Base-by-base conservation (phyloP, 1,140 invertebrate species). In the Tetramorium parvispinum region DNA sequence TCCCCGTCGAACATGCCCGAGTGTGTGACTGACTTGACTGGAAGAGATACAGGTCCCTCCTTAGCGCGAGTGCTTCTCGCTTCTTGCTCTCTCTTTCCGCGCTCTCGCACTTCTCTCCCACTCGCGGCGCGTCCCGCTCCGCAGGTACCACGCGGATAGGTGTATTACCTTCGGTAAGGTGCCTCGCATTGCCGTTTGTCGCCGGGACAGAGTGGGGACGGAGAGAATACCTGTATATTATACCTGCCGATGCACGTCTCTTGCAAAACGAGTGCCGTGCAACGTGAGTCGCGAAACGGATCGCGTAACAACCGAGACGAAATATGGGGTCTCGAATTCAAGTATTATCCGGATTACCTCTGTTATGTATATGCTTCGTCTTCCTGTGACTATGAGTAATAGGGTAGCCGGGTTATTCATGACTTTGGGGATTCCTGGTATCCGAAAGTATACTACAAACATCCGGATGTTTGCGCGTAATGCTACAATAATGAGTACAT, bases 21-120 rank as follows among this genome's bases (percentile, higher is more conserved):
- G 89, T 89, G 70, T 89, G 85, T 88, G 88, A 90, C 89, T 91
- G 87, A 87, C 85, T 91, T 49, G 88, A n/a, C 73, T 88, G 70
- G 88, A 81, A 85, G 87, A 90, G 86, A 76, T 59, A 85, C 88
- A 85, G 85, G 85, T 90, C 79, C 79, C 85, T 89, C 75, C 88
- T 78, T 70, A 37, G 77, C 49, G 89, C 85, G 49, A 87, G 61
- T 89, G 57, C 86, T 79, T 86, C 88, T 89, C 24, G 55, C 71
- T 83, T 32, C 32, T 32, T 32, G 32, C 89, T 76, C 82, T 88
- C 85, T 89, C 88, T 89, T n/a, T 71, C 86, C 57, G 57, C 70
- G 18, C 85, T 78, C 71, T 78, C 85, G 59, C 49, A 76, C 55
- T 73, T 37, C 85, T 87, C 71, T 85, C 88, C 85, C 87, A 88